These are phyloP conservation scores for Crotophaga sulcirostris DNA, from an alignment of 2,113 vertebrate genomes.

Conservation along the genomic window DNA sequence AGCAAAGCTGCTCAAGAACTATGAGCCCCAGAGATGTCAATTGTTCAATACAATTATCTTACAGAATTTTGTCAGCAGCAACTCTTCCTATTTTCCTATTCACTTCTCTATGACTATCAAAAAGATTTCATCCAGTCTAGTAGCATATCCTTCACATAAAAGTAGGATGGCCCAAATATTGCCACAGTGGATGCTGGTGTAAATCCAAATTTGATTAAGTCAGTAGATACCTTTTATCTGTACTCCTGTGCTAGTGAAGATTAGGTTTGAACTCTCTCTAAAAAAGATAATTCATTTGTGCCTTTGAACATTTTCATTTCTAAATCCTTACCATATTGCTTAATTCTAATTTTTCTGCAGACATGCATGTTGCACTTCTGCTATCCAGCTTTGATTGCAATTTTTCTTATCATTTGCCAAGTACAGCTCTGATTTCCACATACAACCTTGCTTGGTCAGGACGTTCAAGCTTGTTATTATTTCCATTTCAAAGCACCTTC, in stretches of 20 bases:
- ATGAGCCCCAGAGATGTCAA: not conserved
- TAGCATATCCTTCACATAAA: not conserved
- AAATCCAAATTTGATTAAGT: not conserved
- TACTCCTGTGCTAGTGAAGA: not conserved
- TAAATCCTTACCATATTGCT: not conserved
- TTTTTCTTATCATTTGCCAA: constrained; percentile 61
- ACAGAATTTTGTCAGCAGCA: not conserved
- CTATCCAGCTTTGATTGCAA: constrained; percentile 31
- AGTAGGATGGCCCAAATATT: not conserved
- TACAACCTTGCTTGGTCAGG: constrained; percentile 51
- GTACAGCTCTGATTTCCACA: constrained; percentile 40
- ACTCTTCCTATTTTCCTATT: not conserved
- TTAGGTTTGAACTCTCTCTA: not conserved
- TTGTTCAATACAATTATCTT: not conserved
- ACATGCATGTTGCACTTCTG: not conserved
- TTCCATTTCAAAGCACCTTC: constrained; percentile 73
- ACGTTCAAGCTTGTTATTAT: constrained; percentile 65
- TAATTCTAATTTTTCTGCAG: constrained; percentile 17
- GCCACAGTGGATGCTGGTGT: not conserved
- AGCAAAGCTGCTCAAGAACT: not conserved
- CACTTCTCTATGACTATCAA: not conserved
- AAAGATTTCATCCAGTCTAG: not conserved
- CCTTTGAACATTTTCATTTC: not conserved
- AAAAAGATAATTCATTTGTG: not conserved
- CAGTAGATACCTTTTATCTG: not conserved